A percentile compares a stretch with the other conserved stretches of the same genome.
Evolutionary conservation across 2,113 vertebrate species (phyloP).

Genomic region (Pachypanchax playfairii): DNA sequence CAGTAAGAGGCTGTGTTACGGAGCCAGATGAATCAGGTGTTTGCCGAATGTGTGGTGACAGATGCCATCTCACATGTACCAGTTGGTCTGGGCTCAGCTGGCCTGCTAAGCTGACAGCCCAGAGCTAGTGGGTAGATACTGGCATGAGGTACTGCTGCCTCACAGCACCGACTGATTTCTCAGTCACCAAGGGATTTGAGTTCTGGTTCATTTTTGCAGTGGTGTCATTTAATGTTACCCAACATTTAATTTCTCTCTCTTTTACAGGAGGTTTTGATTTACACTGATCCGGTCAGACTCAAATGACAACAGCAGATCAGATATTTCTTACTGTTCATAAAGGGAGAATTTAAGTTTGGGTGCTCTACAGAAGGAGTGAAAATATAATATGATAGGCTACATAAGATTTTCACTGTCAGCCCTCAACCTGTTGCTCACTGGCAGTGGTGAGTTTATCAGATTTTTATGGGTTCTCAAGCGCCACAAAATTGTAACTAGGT

Average conservation of each 20-base stretch:
- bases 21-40: slow-evolving; percentile 46
- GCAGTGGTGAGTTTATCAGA: too few relatives aligned
- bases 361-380: slow-evolving; percentile 34
- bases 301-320: slow-evolving; percentile 23
- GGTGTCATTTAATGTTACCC: slow-evolving; percentile 41
- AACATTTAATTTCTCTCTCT: slow-evolving; percentile 32
- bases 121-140: slow-evolving; percentile 38
- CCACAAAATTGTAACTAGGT: too few relatives aligned
- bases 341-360: background rate
- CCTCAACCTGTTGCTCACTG: slow-evolving; percentile 9
- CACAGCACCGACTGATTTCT: slow-evolving; percentile 34
- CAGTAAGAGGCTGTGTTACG: slow-evolving; percentile 40
- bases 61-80: slow-evolving; percentile 35
- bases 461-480: too few relatives aligned
- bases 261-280: slow-evolving; percentile 16
- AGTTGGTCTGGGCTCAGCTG: slow-evolving; percentile 29
- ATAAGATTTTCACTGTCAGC: background rate
- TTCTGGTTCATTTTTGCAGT: slow-evolving; percentile 30
- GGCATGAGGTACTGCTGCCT: slow-evolving; percentile 30
- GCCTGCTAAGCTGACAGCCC: slow-evolving; percentile 26
- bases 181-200: slow-evolving; percentile 27
- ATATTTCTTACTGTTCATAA: slow-evolving; percentile 7
- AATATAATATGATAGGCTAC: slow-evolving; percentile 13
- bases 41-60: slow-evolving; percentile 34
- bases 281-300: slow-evolving; percentile 12